A percentile compares a stretch with the other conserved stretches of the same genome.
phyloP scores from a whole-genome alignment of 2,888 invertebrate genomes.

The Xylota segnis region DNA sequence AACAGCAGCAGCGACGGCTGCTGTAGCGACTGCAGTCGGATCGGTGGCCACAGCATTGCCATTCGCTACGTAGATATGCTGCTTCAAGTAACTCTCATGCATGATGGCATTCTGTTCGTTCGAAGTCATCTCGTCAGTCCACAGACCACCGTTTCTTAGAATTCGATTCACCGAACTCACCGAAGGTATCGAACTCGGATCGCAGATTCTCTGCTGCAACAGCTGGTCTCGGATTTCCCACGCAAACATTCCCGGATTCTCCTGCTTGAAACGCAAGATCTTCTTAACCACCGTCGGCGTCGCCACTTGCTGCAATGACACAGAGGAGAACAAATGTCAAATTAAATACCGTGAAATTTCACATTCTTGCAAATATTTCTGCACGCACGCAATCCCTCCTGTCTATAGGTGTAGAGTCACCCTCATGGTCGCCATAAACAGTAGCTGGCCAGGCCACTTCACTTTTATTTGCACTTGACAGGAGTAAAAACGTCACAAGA shows the following conservation, averaged over 20 bases:
- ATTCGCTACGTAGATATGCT: constrained; percentile 80
- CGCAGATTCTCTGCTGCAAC: constrained; percentile 95
- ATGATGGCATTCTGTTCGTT: constrained; percentile 82
- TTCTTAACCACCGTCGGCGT: constrained; percentile 98
- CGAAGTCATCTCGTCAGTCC: constrained; percentile 88
- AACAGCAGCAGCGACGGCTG: constrained; percentile 74
- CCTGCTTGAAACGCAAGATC: constrained; percentile 96
- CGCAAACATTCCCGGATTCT: constrained; percentile 98
- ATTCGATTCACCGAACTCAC: constrained; percentile 98
- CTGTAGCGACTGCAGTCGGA: constrained; percentile 59
- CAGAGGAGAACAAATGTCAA: constrained; percentile 67
- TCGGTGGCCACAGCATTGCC: constrained; percentile 63
- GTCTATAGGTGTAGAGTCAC: background rate
- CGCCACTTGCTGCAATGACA: constrained; percentile 94
- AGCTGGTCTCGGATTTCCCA: constrained; percentile 98
- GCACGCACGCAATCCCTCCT: constrained; percentile 59
- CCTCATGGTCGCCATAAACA: constrained; percentile 44
- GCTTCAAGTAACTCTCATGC: constrained; percentile 81
- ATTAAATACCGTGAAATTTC: constrained; percentile 83
- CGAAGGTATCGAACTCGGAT: constrained; percentile 95
- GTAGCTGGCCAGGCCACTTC: constrained; percentile 64
- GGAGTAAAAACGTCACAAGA: constrained; percentile 61
- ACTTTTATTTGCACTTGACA: constrained; percentile 76
- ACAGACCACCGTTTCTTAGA: constrained; percentile 93
- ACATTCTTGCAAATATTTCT: constrained; percentile 54